phyloP scores from a whole-genome alignment of 2,888 invertebrate species.

The Eupelmus urozonus region DNA sequence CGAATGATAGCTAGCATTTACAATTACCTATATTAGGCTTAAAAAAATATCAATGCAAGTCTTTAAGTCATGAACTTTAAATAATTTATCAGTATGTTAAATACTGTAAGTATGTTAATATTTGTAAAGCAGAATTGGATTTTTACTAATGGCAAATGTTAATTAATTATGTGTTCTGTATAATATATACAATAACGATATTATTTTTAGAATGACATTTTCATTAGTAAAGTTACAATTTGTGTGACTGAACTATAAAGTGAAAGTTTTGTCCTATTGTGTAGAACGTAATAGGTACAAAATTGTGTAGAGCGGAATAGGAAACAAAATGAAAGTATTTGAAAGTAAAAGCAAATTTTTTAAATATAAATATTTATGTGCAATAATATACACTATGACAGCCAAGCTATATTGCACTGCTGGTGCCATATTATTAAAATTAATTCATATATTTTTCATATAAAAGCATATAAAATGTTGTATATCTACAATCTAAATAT shows the following conservation, averaged over 20 bases:
- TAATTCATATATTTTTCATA: constrained; percentile 16
- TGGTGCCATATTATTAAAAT: neutral
- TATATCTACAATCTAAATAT: constrained; percentile 3
- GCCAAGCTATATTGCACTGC: constrained; percentile 8
- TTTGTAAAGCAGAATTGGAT: constrained; percentile 20
- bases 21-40: constrained; percentile 32
- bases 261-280: constrained; percentile 9
- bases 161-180: neutral
- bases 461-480: constrained; percentile 33
- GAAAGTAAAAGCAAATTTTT: constrained; percentile 45
- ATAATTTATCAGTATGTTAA: constrained; percentile 20
- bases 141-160: constrained; percentile 20
- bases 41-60: constrained; percentile 30
- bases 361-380: constrained; percentile 44
- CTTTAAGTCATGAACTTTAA: constrained; percentile 25
- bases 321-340: constrained; percentile 49
- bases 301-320: too few relatives aligned
- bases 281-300: constrained; percentile 8
- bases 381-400: constrained; percentile 28
- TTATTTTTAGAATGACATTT: constrained; percentile 32
- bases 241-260: constrained; percentile 12
- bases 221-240: constrained; percentile 24
- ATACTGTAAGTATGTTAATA: constrained; percentile 23
- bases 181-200: constrained; percentile 6
- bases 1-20: constrained; percentile 39